Evolutionary conservation across 2,888 invertebrate genomes (phyloP), one percentile per base, ranked within the genome.

Genomic region (Trachelus iudaicus): DNA sequence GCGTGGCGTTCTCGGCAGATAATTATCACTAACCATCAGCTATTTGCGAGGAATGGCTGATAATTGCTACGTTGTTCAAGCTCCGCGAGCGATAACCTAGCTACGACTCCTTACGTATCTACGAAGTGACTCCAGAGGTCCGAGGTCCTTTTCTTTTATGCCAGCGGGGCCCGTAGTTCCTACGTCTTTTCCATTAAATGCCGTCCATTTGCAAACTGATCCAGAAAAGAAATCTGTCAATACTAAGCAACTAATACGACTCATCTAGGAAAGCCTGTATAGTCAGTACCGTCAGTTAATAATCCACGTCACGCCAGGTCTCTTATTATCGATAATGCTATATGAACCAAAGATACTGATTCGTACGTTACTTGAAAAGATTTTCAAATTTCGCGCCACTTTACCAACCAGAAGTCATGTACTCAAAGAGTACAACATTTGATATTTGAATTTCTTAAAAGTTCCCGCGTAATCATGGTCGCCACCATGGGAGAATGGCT

Each of bases 21-120:
- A 91, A 91, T 91, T 91, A 91, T 91, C 91, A 89, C 90, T 91
- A 91, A 91, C 91, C 91, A 91, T 91, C 91, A 89, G 91, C 91
- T 91, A 91, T 91, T 91, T 91, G 91, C 91, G 87, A 91, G 91
- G 91, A 91, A 91, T 90, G 91, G 91, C 89, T 91, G 90, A 91
- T 91, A 91, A 91, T 91, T 91, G 91, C 91, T 87, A 90, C 89
- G 90, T 90, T 90, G 89, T 90, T 90, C 86, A 87, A 86, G 84
- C 89, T 89, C 88, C 81, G 81, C 89, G 87, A 89, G 86, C 90
- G 89, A 90, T 90, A 91, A 90, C 89, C 90, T 86, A 85, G 84
- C 87, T 88, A 85, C 87, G 85, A 88, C 87, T 88, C 87, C 86
- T 87, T 88, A 56, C 56, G 56, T 56, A 56, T 56, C 23, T 56